Evolutionary conservation across 2,113 vertebrate species (phyloP), one percentile per base, ranked within the genome.

Genomic region (Chlorodrepanis virens): DNA sequence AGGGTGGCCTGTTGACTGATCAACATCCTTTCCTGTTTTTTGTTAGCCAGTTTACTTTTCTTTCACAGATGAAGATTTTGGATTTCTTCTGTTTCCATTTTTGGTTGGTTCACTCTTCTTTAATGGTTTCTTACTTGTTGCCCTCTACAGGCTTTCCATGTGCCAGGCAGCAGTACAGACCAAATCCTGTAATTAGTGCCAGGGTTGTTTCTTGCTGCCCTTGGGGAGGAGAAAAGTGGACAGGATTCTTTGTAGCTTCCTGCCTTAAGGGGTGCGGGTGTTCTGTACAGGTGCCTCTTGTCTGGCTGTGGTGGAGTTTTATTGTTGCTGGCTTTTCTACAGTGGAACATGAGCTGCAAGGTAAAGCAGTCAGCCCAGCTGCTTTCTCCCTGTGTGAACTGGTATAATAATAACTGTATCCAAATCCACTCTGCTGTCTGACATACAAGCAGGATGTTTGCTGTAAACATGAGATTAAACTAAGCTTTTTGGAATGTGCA

Each of bases 401-500:
- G 5, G 82, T 52, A 5, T 59, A 90, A 28, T 68, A 61, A 65
- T 83, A 53, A 49, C 31, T n/a, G 23, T 60, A 5, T 72, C 60
- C n/a, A 79, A 61, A 83, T 82, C 19, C 18, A 10, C 24, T 74
- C 44, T 57, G 52, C 60, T 84, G 76, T 77, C 50, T 86, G 37
- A 86, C 47, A n/a, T 19, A 29, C 56, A 59, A 86, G 40, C 69
- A 89, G 90, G 77, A 91, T 94, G 84, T 89, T 95, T 87, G 42
- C 25, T 83, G 42, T 87, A 84, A 94, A 75, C 74, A 56, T 23
- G 42, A 81, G 84, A 78, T 91, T 75, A 80, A 95, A 57, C 67
- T 97, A 95, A 97, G 89, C 92, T 74, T 94, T 93, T 83, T 94
- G 91, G 94, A 94, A 95, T 90, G 93, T 28, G 83, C 5, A 1